Percentiles rank a stretch among this genome's conserved stretches.
phyloP scores from a whole-genome alignment of 2,888 invertebrate species.

The Electrophaes corylata region DNA sequence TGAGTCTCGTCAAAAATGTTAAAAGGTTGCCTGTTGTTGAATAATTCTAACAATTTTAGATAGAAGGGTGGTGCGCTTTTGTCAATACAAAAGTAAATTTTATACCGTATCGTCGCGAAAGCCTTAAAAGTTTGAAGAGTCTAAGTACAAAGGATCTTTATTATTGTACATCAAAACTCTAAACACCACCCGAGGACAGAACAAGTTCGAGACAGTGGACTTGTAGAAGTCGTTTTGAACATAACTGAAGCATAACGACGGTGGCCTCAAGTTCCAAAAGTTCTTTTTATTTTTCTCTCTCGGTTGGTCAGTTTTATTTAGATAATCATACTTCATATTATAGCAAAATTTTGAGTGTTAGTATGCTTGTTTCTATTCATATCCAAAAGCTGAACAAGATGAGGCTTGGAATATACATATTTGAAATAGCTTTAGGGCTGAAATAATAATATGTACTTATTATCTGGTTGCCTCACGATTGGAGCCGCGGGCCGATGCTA shows the following conservation, averaged over 20 bases:
- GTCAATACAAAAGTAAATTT: constrained; percentile 23
- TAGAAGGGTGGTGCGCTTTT: constrained; percentile 7
- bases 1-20: constrained; percentile 39
- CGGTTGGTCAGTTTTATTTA: neutral
- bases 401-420: too few relatives aligned
- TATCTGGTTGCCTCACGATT: too few relatives aligned
- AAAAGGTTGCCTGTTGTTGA: constrained; percentile 37
- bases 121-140: constrained; percentile 30
- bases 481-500: too few relatives aligned
- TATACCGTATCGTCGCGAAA: constrained; percentile 38
- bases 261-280: constrained; percentile 2
- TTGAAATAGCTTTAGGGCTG: too few relatives aligned
- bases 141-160: constrained; percentile 9
- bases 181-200: constrained; percentile 48
- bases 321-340: too few relatives aligned
- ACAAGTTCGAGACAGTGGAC: constrained; percentile 48
- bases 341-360: too few relatives aligned
- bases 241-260: neutral
- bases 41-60: constrained; percentile 29
- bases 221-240: constrained; percentile 9
- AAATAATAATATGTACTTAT: too few relatives aligned
- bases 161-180: constrained; percentile 44
- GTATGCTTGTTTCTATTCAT: too few relatives aligned
- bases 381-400: too few relatives aligned
- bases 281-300: constrained; percentile 1